Evolutionary conservation across 2,797 vertebrate species (phyloP).

Genomic region (Lepidocolaptes lacrymiger): DNA sequence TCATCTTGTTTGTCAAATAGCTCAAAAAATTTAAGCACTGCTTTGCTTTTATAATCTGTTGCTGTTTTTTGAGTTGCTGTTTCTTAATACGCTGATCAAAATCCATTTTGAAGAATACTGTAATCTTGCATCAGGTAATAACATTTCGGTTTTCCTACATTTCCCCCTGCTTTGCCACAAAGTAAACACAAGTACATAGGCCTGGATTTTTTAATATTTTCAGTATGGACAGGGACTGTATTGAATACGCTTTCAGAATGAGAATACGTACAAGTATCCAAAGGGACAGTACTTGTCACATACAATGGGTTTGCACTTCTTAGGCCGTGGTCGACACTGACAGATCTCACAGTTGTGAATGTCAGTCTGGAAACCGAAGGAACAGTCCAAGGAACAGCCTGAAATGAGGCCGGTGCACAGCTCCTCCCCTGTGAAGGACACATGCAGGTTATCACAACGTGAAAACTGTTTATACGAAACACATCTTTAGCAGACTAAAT

Average conservation of each 20-base stretch:
- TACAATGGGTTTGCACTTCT: conserved; percentile 85
- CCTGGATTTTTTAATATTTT: neutral
- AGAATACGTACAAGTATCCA: conserved; percentile 86
- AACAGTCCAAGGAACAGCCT: conserved; percentile 84
- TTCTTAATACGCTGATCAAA: neutral
- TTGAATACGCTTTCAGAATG: neutral
- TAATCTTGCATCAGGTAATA: neutral
- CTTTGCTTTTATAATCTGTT: neutral
- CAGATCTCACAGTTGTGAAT: conserved; percentile 85
- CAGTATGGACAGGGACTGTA: neutral
- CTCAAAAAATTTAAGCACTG: neutral
- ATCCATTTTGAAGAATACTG: neutral
- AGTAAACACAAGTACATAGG: neutral
- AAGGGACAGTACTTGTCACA: conserved; percentile 88
- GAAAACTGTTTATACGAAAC: neutral
- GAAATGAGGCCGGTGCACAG: conserved; percentile 79
- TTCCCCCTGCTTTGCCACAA: neutral
- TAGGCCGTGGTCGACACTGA: conserved; percentile 85
- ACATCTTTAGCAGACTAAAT: neutral
- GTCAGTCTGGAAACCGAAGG: conserved; percentile 85
- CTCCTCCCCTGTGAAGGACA: conserved; percentile 81
- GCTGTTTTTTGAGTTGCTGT: neutral
- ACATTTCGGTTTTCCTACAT: neutral
- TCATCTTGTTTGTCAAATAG: neutral
- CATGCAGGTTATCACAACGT: neutral